These are phyloP conservation scores for Ceratosolen fusciceps DNA, from an alignment of 1,140 invertebrate genomes.

Conservation along the genomic window DNA sequence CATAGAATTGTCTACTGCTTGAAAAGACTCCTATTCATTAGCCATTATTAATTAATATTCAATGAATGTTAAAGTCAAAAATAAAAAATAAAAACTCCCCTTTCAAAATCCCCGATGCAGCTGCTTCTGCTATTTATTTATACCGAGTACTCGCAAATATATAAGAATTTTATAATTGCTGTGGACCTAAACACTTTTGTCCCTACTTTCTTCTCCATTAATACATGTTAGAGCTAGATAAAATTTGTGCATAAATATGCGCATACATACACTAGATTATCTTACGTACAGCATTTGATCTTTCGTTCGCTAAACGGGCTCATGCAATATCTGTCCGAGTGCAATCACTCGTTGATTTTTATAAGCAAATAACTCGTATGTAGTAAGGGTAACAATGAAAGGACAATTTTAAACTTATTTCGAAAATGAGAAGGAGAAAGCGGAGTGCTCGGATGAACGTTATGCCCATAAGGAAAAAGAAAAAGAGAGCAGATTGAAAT, in stretches of 20 bases:
- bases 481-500: neutral
- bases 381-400: neutral
- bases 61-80: conserved; percentile 26
- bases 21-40: neutral
- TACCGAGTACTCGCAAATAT: neutral
- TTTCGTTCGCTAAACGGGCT: too few species aligned
- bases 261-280: too few species aligned
- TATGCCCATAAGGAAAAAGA: neutral
- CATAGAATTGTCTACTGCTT: neutral
- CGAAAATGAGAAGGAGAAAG: neutral
- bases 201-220: too few species aligned
- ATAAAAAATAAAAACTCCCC: conserved; percentile 12
- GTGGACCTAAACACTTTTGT: conserved; percentile 19
- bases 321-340: too few species aligned
- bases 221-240: too few species aligned
- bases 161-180: conserved; percentile 18
- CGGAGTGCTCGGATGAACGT: neutral
- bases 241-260: too few species aligned
- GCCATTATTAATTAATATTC: conserved; percentile 20
- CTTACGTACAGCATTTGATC: too few species aligned
- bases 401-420: neutral
- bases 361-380: neutral
- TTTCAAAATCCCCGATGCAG: neutral
- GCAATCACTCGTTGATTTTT: conserved; percentile 3
- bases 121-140: neutral